phyloP scores from a whole-genome alignment of 2,888 invertebrate genomes.

The Lingula anatina region DNA sequence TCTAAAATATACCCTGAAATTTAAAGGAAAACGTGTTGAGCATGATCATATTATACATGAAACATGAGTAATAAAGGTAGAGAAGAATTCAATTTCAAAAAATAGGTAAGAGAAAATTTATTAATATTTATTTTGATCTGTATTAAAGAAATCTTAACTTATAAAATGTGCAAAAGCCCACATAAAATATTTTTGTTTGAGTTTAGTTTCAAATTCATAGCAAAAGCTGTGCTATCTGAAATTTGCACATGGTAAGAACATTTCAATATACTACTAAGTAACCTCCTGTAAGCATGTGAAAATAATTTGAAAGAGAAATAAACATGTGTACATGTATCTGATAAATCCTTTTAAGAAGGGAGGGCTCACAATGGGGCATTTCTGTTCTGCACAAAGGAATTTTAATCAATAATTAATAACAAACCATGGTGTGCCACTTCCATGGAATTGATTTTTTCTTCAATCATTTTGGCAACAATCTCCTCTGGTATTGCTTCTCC shows the following conservation, averaged over 20 bases:
- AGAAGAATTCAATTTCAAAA: neutral
- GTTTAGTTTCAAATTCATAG: no score
- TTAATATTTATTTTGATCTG: neutral
- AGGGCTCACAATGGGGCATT: no score
- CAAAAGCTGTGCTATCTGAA: no score
- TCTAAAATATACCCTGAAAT: conserved; percentile 48
- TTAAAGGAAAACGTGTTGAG: conserved; percentile 2
- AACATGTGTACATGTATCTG: no score
- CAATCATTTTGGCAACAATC: conserved; percentile 43
- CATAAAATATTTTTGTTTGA: neutral
- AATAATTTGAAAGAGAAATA: no score
- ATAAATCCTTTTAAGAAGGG: no score
- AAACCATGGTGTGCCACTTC: conserved; percentile 53
- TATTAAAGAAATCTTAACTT: neutral
- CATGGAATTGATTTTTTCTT: conserved; percentile 48
- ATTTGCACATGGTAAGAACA: no score
- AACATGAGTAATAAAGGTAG: neutral
- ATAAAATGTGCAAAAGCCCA: neutral
- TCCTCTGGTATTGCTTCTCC: conserved; percentile 50
- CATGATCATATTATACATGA: no score
- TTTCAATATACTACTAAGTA: no score
- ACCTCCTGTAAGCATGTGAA: no score
- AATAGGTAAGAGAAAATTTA: neutral
- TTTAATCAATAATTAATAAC: no score
- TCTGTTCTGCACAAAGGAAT: no score